Base-by-base conservation (phyloP, 2,888 invertebrate genomes). In the Lithophane leautieri region DNA sequence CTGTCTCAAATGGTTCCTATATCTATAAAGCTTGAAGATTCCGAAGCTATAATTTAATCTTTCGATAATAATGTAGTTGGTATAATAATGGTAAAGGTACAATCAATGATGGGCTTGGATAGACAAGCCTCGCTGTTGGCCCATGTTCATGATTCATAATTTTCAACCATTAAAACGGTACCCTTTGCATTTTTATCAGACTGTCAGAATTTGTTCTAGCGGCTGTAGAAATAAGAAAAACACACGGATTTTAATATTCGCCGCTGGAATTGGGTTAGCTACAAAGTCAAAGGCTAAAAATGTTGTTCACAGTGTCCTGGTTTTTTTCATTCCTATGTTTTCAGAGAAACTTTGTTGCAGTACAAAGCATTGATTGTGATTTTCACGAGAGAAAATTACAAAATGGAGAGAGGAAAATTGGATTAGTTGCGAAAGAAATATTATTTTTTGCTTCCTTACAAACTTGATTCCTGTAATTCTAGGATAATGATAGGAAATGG, bases 271-370 rank as follows among this genome's bases (percentile, higher is more conserved):
- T 70, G 61, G 68, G 73, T 81, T 52, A 70, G 77, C 61, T n/a
- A 67, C 80, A 81, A 77, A 82, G 77, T 83, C 84, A 82, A 82
- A 84, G 82, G 81, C 81, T 60, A 73, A 80, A 73, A 83, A 70
- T 77, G 61, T 70, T 72, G 83, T 79, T 66, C 50, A 66, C 68
- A 47, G 58, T 60, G 44, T 50, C 62, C 66, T 66, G 70, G 69
- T 40, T 70, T 67, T 78, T 79, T 73, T 69, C 60, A 50, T 76
- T 76, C 54, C 42, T 22, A 40, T 67, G 62, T 81, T 79, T 70
- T 56, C 60, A 16, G 28, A 47, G 58, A 34, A 70, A 67, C 54
- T 70, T 66, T 44, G 66, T 56, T 50, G 69, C 69, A 73, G 69
- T 58, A 69, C 34, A 78, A 67, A 73, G 70, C 69, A 70, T 69